A percentile compares a stretch with the other conserved stretches of the same genome.
These are phyloP conservation scores for Phoxinus phoxinus DNA, from an alignment of 2,113 vertebrate species.

Conservation along the genomic window DNA sequence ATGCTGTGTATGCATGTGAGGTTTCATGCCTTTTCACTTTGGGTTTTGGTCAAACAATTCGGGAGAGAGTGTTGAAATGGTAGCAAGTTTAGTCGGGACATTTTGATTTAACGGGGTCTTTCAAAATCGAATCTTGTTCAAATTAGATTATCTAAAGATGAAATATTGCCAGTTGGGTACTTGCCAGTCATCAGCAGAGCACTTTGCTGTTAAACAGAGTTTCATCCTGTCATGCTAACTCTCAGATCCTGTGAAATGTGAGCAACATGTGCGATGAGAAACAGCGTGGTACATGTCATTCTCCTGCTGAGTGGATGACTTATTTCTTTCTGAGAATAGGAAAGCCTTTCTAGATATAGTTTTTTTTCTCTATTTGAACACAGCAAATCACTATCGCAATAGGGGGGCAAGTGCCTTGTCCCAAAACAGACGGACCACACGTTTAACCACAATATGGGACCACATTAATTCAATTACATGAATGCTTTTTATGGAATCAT, in stretches of 20 bases:
- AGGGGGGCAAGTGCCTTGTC: background rate
- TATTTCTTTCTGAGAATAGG: constrained; percentile 13
- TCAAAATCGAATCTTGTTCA: background rate
- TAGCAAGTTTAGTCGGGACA: background rate
- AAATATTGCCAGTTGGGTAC: background rate
- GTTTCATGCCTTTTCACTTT: constrained; percentile 42
- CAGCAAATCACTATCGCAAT: background rate
- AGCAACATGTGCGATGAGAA: constrained; percentile 38
- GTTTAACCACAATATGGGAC: background rate
- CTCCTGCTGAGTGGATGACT: constrained; percentile 34
- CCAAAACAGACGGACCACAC: background rate
- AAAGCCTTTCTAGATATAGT: constrained; percentile 1
- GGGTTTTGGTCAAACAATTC: constrained; percentile 51
- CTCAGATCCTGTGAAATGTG: constrained; percentile 44
- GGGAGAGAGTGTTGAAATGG: constrained; percentile 39
- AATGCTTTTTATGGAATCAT: background rate
- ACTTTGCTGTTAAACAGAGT: background rate
- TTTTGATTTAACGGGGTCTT: background rate
- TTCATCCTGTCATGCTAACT: background rate
- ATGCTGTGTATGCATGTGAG: constrained; percentile 23
- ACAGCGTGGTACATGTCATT: constrained; percentile 42
- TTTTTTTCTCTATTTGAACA: background rate
- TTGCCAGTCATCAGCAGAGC: background rate
- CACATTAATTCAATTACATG: background rate
- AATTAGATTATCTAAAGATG: background rate